These are phyloP conservation scores for Passerculus sandwichensis DNA, from an alignment of 2,797 vertebrate species.

Conservation along the genomic window DNA sequence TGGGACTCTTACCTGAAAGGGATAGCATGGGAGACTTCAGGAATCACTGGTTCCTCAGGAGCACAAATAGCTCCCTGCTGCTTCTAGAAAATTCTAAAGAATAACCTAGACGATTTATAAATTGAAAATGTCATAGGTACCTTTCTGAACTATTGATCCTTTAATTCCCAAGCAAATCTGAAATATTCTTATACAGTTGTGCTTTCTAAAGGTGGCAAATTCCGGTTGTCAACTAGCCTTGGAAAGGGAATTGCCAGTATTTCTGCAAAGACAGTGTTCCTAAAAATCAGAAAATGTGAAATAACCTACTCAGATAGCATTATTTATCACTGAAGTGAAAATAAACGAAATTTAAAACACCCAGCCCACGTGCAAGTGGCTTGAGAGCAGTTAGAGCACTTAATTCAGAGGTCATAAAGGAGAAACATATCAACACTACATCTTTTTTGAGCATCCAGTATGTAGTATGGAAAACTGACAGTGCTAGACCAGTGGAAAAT, in stretches of 20 bases:
- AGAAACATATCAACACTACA: background rate
- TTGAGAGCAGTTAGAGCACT: background rate
- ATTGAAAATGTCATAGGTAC: background rate
- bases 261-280: background rate
- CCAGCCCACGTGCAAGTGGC: background rate
- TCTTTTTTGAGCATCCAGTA: background rate
- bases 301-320: background rate
- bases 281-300: background rate
- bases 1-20: accelerated
- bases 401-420: background rate
- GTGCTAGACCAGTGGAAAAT: background rate
- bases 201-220: background rate
- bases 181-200: background rate
- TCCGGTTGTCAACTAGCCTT: background rate
- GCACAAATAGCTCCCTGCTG: background rate
- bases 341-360: background rate
- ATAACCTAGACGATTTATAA: background rate
- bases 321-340: background rate
- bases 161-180: background rate
- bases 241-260: background rate
- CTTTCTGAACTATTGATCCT: background rate
- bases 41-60: background rate
- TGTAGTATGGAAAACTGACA: background rate
- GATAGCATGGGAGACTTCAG: background rate
- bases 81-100: background rate